Evolutionary conservation across 2,113 vertebrate species (phyloP), one percentile per base, ranked within the genome.

Genomic region (Brienomyrus brachyistius): DNA sequence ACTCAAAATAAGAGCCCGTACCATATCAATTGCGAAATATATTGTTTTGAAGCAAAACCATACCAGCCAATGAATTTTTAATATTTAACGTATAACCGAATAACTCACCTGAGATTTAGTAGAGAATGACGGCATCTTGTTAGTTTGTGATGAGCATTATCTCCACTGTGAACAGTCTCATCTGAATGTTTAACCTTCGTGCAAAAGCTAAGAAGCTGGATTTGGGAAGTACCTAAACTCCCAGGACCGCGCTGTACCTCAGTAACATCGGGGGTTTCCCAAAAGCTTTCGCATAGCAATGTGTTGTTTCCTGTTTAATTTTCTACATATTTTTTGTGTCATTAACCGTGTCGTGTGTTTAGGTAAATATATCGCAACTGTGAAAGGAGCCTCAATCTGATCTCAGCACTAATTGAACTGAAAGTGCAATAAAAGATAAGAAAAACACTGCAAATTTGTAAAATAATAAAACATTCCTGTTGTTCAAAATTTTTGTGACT

Each of bases 91-190:
- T 27, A 15, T 80, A 80, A 80, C 74, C 35, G 31, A 35, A 80
- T 43, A 80, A 80, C 74, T 80, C 74, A 80, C 74, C 74, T 80
- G 74, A 80, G 35, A 43, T 80, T 80, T 80, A 40, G 74, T 80
- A 43, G 74, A 80, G 35, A 80, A 19, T 40, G 74, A 43, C 11
- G 74, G 74, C 74, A 80, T 80, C 74, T 80, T 80, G 31, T 43
- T 40, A 80, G 74, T 80, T 43, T 80, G 17, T 80, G 40, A 7
- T 80, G 15, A 6, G 74, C 6, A 43, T 80, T 40, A 17, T 19
- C 70, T 7, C 40, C 27, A 77, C 13, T 43, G 31, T 40, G 27
- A 35, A 40, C 35, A 77, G 70, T 74, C 70, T 15, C 15, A 35
- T 77, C 15, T 15, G 13, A 77, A 35, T 77, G 11, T 4, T 40